Percentiles rank a stretch among this genome's conserved stretches.
phyloP scores from a whole-genome alignment of 1,140 invertebrate genomes.

The Trigoniulus corallinus region DNA sequence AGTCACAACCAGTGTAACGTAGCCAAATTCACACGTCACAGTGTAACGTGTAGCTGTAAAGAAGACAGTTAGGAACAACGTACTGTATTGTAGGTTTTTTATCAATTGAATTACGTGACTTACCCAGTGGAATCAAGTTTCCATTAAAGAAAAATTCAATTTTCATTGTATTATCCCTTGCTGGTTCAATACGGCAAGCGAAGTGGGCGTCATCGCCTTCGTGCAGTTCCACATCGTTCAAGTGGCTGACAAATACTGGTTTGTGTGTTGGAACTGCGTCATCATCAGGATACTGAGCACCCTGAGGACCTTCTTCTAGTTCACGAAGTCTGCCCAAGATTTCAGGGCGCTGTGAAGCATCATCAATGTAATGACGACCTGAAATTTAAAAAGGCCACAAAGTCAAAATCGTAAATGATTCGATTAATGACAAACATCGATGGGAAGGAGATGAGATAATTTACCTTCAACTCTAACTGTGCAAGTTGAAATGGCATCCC shows the following conservation, averaged over 20 bases:
- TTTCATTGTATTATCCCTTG: constrained; percentile 82
- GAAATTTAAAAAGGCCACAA: constrained; percentile 2
- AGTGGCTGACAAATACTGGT: constrained; percentile 73
- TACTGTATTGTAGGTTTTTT: no score
- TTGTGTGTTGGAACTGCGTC: constrained; percentile 61
- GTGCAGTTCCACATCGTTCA: constrained; percentile 74
- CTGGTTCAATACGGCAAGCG: constrained; percentile 83
- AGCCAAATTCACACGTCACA: constrained; percentile 75
- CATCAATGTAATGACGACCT: constrained; percentile 66
- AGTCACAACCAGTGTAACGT: constrained; percentile 41
- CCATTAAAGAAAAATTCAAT: constrained; percentile 30
- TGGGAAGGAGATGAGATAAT: neutral
- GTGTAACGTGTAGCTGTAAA: constrained; percentile 56
- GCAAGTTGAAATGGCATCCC: constrained; percentile 80
- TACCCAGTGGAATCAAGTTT: constrained; percentile 12
- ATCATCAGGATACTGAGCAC: constrained; percentile 34
- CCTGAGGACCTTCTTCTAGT: constrained; percentile 62
- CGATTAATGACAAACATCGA: no score
- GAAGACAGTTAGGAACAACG: neutral
- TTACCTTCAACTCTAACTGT: constrained; percentile 65
- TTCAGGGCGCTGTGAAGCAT: constrained; percentile 77
- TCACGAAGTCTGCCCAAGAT: constrained; percentile 69
- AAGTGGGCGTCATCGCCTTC: constrained; percentile 87
- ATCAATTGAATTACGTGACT: neutral
- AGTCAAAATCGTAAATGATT: neutral